A percentile compares a stretch with the other conserved stretches of the same genome.
Evolutionary conservation across 2,888 invertebrate species (phyloP).

Genomic region (Microplitis manilae): DNA sequence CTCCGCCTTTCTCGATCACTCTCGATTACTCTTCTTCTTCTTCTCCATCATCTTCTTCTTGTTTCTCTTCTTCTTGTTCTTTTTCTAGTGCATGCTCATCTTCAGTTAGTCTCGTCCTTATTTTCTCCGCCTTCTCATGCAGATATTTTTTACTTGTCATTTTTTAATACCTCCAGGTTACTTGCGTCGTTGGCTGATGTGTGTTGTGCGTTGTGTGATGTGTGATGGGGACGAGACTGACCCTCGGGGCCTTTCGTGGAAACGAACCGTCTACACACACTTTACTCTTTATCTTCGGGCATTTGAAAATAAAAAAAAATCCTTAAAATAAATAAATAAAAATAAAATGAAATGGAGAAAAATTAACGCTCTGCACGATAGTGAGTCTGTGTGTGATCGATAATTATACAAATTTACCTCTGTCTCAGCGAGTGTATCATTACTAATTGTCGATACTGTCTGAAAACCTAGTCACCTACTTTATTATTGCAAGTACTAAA

Average conservation of each 20-base stretch:
- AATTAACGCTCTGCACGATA: slow-evolving; percentile 30
- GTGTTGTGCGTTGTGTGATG: slow-evolving; percentile 7
- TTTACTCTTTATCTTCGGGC: slow-evolving; percentile 5
- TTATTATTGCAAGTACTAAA: neutral
- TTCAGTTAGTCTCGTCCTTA: no score
- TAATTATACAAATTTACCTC: slow-evolving; percentile 46
- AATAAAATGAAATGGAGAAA: neutral
- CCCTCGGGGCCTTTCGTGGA: slow-evolving; percentile 37
- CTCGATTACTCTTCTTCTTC: slow-evolving; percentile 12
- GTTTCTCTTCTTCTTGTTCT: slow-evolving; percentile 1
- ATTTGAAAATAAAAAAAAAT: slow-evolving; percentile 3
- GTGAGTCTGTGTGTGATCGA: slow-evolving; percentile 38
- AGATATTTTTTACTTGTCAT: slow-evolving; percentile 25
- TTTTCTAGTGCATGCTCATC: neutral
- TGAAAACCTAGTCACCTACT: slow-evolving; percentile 9
- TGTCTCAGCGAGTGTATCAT: slow-evolving; percentile 40
- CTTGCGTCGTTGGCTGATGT: slow-evolving; percentile 27
- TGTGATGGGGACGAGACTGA: slow-evolving; percentile 30
- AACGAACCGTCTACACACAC: slow-evolving; percentile 19
- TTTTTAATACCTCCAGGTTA: slow-evolving; percentile 38
- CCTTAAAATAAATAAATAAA: neutral
- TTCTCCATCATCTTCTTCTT: slow-evolving; percentile 8
- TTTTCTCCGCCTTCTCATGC: slow-evolving; percentile 17
- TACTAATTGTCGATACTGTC: slow-evolving; percentile 29
- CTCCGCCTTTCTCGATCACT: slow-evolving; percentile 2